These are phyloP conservation scores for Drosophila sturtevanti DNA, from an alignment of 1,140 invertebrate genomes.

Conservation along the genomic window DNA sequence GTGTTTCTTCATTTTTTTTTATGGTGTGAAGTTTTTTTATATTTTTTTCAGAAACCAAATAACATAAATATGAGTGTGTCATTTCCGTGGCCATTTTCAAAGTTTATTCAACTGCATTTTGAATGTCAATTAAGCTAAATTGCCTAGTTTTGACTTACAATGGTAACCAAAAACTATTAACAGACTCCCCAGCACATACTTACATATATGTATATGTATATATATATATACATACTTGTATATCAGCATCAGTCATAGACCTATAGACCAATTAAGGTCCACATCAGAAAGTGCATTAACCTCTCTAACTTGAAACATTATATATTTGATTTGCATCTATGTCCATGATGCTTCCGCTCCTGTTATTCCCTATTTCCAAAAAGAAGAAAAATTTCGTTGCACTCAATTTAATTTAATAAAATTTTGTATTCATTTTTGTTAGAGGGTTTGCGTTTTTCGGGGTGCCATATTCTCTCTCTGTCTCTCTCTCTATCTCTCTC, in stretches of 20 bases:
- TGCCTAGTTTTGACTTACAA: slow-evolving; percentile 72
- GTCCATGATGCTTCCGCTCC: slow-evolving; percentile 41
- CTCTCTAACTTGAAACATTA: slow-evolving; percentile 35
- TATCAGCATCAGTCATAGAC: slow-evolving; percentile 12
- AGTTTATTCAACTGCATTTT: slow-evolving; percentile 78
- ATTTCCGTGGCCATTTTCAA: slow-evolving; percentile 2
- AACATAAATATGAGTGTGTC: background rate
- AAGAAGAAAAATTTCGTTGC: slow-evolving; percentile 49
- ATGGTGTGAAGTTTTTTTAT: slow-evolving; percentile 31
- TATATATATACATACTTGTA: background rate
- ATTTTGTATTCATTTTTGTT: slow-evolving; percentile 27
- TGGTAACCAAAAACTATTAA: slow-evolving; percentile 63
- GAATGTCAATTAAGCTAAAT: slow-evolving; percentile 79
- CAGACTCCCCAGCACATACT: slow-evolving; percentile 36
- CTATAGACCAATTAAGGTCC: slow-evolving; percentile 63
- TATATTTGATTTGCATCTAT: slow-evolving; percentile 59
- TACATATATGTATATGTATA: background rate
- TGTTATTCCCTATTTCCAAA: background rate
- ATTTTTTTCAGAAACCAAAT: background rate
- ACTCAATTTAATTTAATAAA: slow-evolving; percentile 81
- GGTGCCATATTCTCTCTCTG: slow-evolving; percentile 32
- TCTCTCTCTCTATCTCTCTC: background rate
- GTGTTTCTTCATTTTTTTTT: slow-evolving; percentile 37
- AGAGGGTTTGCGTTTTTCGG: slow-evolving; percentile 60
- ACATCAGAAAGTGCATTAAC: slow-evolving; percentile 67